Conservation (phyloP, 1,140 invertebrate species). For the Campodea augens region DNA sequence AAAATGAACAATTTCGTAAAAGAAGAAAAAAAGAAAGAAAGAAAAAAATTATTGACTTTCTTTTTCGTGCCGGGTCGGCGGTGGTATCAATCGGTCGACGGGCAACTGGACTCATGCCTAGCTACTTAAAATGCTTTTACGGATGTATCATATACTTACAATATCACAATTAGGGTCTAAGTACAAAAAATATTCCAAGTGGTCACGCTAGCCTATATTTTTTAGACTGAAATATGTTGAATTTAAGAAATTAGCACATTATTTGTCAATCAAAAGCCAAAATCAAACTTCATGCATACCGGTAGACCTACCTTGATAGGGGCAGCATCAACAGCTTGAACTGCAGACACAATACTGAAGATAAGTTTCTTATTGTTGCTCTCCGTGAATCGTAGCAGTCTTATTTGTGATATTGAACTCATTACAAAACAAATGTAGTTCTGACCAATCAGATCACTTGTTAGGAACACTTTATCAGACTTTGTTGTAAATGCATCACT, state of each 20-base stretch:
- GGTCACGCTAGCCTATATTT: constrained; percentile 1
- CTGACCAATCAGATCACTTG: constrained; percentile 62
- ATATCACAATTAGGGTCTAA: constrained; percentile 9
- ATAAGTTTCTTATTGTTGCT: constrained; percentile 40
- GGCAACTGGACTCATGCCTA: no score
- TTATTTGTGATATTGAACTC: constrained; percentile 39
- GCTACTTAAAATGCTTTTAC: no score
- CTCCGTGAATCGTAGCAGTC: constrained; percentile 53
- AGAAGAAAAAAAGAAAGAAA: no score
- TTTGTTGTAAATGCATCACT: constrained; percentile 21
- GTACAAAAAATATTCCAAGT: constrained; percentile 8
- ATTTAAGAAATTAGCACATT: constrained; percentile 4
- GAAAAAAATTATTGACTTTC: no score
- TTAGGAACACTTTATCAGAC: constrained; percentile 50
- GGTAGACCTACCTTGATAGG: constrained; percentile 37
- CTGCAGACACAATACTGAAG: constrained; percentile 47
- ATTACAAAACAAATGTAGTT: constrained; percentile 65
- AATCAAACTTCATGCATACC: constrained; percentile 5
- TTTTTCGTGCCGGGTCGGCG: no score
- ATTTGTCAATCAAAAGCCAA: constrained; percentile 2
- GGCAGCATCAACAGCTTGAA: constrained; percentile 65
- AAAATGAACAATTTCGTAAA: no score
- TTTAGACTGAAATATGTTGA: constrained; percentile 10
- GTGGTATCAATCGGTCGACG: no score
- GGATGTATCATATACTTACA: no score